phyloP scores from a whole-genome alignment of 2,888 invertebrate genomes.

The Cerceris ruficornis region DNA sequence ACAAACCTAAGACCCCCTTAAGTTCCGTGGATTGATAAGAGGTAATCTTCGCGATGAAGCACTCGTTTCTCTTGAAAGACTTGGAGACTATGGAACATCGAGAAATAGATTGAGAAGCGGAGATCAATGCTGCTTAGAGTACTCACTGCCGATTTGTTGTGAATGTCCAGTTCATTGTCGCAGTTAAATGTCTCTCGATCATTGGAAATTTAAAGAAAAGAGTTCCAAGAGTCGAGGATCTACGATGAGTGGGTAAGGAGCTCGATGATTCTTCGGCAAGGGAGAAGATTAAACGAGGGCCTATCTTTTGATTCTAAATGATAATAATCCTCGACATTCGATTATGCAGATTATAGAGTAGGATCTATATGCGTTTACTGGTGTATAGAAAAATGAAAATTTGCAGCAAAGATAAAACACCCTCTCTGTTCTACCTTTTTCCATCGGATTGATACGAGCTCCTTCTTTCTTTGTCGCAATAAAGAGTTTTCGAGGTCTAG shows the following conservation, averaged over 20 bases:
- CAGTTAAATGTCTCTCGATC: not conserved
- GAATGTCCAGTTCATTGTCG: not conserved
- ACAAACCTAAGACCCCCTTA: slow-evolving; percentile 17
- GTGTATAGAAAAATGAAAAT: slow-evolving; percentile 20
- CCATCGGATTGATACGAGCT: slow-evolving; percentile 29
- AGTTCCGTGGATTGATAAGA: slow-evolving; percentile 56
- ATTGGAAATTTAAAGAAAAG: slow-evolving; percentile 2
- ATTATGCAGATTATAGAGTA: slow-evolving; percentile 12
- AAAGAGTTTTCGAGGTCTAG: slow-evolving; percentile 55
- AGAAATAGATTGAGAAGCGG: not conserved
- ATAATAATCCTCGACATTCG: not conserved
- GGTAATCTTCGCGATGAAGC: slow-evolving; percentile 24
- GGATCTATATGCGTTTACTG: not conserved
- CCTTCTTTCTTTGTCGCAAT: slow-evolving; percentile 19
- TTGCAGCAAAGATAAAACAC: slow-evolving; percentile 19
- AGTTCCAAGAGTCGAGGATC: not conserved
- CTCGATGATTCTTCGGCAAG: not conserved
- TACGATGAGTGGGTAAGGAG: not conserved
- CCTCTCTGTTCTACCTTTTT: not conserved
- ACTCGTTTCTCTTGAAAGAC: slow-evolving; percentile 14
- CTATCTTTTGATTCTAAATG: slow-evolving; percentile 5
- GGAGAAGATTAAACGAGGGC: not conserved
- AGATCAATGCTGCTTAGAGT: not conserved
- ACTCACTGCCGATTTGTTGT: slow-evolving; percentile 4
- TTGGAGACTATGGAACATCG: slow-evolving; percentile 15